Evolutionary conservation across 2,888 invertebrate genomes (phyloP), one percentile per base, ranked within the genome.

Genomic region (Drosophila lutescens): DNA sequence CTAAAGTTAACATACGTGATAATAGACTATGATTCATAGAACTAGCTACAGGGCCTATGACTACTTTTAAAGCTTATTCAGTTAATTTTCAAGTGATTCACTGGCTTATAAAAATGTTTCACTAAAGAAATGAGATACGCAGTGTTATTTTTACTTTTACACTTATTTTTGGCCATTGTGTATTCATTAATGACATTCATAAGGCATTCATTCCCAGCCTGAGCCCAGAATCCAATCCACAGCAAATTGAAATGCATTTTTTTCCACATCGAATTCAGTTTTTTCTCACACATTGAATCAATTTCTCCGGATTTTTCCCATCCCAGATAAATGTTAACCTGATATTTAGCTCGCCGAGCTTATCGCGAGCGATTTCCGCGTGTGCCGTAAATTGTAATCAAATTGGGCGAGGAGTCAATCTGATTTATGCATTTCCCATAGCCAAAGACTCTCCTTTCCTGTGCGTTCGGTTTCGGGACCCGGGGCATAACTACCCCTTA

Each of bases 361-460:
- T 84, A 84, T 87, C 85, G 57, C 60, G 57, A 77, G 66, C 63
- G 68, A 58, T 51, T 66, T 58, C 57, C 66, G 46, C 74, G 68
- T 75, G 70, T 51, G 71, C 79, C 84, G 77, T 86, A 86, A 86
- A 88, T 86, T 86, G 73, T 74, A 79, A 78, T 86, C 79, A 84
- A 86, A 84, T 86, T 77, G 84, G 78, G 70, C 78, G 84, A 40
- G 49, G 68, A 85, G 80, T 76, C 88, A 80, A 80, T 68, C 76
- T 79, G 84, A 88, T 86, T 88, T 83, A 79, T 84, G 79, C 72
- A 60, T 79, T 84, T 78, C 75, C 81, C 78, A 79, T 77, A 69
- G 58, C 65, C 61, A 43, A 50, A 59, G 60, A 71, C 62, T 56
- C 62, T 51, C 56, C 17, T 26, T 13, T 34, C 20, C n/a, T 26